These are phyloP conservation scores for Penaeus indicus DNA, from an alignment of 1,140 invertebrate genomes.

Conservation along the genomic window DNA sequence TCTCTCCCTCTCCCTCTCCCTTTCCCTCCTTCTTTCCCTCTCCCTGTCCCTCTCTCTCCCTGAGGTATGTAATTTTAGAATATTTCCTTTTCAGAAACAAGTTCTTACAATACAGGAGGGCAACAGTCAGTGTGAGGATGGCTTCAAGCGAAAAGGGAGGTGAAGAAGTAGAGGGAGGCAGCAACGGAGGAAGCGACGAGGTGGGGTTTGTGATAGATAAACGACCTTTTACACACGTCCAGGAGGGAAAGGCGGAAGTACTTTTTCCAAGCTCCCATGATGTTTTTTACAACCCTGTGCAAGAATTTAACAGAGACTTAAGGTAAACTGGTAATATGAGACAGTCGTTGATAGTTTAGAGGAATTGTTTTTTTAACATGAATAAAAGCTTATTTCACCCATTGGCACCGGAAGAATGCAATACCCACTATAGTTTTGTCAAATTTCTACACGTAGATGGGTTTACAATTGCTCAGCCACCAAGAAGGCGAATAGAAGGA, in stretches of 20 bases:
- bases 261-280: constrained; percentile 75
- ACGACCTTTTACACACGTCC: constrained; percentile 68
- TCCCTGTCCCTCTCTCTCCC: no score
- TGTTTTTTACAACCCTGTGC: constrained; percentile 98
- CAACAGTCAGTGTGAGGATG: neutral
- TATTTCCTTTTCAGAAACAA: neutral
- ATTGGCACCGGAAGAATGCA: no score
- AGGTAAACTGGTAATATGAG: constrained; percentile 74
- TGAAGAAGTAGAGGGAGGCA: neutral
- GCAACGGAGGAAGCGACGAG: neutral
- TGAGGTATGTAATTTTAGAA: no score
- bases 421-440: no score
- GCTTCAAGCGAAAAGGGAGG: neutral
- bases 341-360: constrained; percentile 1
- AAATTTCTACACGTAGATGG: no score
- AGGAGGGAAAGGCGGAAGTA: constrained; percentile 84
- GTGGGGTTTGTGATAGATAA: constrained; percentile 46
- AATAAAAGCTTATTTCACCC: no score
- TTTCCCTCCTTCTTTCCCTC: no score
- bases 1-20: no score
- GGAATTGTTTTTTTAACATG: constrained; percentile 68
- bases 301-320: constrained; percentile 97
- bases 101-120: neutral
- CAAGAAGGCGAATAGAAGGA: no score
- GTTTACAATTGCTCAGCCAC: no score